A percentile compares a stretch with the other conserved stretches of the same genome.
Conservation (phyloP, 1,140 invertebrate genomes). For the Bombus difficillimus region DNA sequence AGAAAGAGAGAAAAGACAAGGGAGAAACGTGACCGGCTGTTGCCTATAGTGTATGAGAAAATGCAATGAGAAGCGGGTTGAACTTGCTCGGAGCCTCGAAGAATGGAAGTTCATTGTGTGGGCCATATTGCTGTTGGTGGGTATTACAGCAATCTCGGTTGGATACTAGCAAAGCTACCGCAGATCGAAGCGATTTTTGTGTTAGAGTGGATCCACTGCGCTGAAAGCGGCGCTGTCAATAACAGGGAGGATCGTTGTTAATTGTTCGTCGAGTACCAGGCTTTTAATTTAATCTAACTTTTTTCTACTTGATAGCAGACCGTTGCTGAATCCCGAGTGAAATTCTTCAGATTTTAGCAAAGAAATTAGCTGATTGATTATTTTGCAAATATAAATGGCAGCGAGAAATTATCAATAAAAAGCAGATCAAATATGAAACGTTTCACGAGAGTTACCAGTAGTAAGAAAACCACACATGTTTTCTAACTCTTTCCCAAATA, state of each 20-base stretch:
- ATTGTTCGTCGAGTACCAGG: background rate
- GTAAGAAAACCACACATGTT: background rate
- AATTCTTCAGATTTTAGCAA: background rate
- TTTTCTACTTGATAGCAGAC: background rate
- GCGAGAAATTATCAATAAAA: background rate
- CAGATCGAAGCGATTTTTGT: slow-evolving; percentile 8
- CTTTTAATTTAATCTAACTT: background rate
- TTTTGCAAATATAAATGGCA: background rate
- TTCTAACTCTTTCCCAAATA: too few species aligned
- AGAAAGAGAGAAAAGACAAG: background rate
- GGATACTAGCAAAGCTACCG: slow-evolving; percentile 37
- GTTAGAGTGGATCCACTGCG: slow-evolving; percentile 5
- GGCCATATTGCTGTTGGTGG: slow-evolving; percentile 57
- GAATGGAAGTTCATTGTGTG: slow-evolving; percentile 67
- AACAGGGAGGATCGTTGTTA: background rate
- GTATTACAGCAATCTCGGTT: slow-evolving; percentile 59
- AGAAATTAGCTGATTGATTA: background rate
- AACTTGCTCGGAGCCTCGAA: slow-evolving; percentile 30
- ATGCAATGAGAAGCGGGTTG: slow-evolving; percentile 18
- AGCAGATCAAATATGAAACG: too few species aligned
- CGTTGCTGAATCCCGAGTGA: background rate
- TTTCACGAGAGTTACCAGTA: too few species aligned
- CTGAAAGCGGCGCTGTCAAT: background rate
- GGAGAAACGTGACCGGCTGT: slow-evolving; percentile 24
- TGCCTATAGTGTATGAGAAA: slow-evolving; percentile 1